Evolutionary conservation across 2,797 vertebrate species (phyloP), one percentile per base, ranked within the genome.

Genomic region (Trachops cirrhosus): DNA sequence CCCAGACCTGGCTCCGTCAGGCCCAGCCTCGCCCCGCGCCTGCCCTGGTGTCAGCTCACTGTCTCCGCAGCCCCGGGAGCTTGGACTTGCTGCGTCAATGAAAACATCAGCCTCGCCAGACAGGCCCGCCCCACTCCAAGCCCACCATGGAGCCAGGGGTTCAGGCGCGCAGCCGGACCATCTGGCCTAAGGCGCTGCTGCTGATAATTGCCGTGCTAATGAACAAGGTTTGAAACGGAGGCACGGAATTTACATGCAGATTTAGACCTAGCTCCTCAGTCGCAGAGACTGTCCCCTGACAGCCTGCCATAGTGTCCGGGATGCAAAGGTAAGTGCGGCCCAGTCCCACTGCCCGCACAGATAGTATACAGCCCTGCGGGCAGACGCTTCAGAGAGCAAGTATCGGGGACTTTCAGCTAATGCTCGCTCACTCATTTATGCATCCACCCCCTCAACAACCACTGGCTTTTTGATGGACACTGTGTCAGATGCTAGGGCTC

Each of bases 141-240:
- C 59, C 95, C 16, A 52, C 74, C 0, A 0, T 4, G 73, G 82
- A 96, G 85, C 71, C 78, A 86, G 62, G 10, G 77, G 93, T 88
- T 95, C 67, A 9, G 89, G 75, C 48, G 75, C 14, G 4, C 83
- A 87, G 91, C 59, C 1, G n/a, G 73, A 34, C 62, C 96, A 92
- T 94, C 95, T 96, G 83, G 70, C 83, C 77, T 87, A 48, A 64
- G 67, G 93, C n/a, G 4, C 74, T 19, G 78, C 74, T 24, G 80
- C 86, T 39, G 82, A 82, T 97, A 97, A 98, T 77, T 96, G 93
- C 59, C 82, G 86, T 62, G n/a, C 94, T 96, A 96, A 93, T 90
- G 91, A 96, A 74, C 44, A 91, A 87, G 71, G 73, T 83, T 80
- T 92, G 88, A 91, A 87, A 83, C 78, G 37, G 88, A 97, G 59